Evolutionary conservation across 2,797 vertebrate genomes (phyloP), one percentile per base, ranked within the genome.

Genomic region (Allobates femoralis): DNA sequence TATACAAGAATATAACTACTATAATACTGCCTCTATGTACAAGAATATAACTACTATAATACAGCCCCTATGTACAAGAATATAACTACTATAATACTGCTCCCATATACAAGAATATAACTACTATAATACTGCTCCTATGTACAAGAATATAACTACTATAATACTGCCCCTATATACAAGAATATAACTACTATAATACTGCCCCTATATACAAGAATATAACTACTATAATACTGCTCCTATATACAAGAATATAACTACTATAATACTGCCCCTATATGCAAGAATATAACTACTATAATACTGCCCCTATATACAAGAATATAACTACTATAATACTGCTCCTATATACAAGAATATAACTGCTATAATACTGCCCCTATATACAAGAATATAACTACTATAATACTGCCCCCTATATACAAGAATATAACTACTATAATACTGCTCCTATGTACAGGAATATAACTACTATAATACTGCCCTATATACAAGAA

Each of bases 31-130:
- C 7, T 28, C n/a, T n/a, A n/a, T n/a, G n/a, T n/a, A n/a, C n/a
- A n/a, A n/a, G n/a, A n/a, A n/a, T n/a, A n/a, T n/a, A n/a, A n/a
- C n/a, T n/a, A n/a, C n/a, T n/a, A n/a, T n/a, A n/a, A n/a, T n/a
- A n/a, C n/a, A n/a, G n/a, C n/a, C n/a, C n/a, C n/a, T n/a, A n/a
- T n/a, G n/a, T n/a, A n/a, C n/a, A n/a, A n/a, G n/a, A n/a, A n/a
- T 66, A 66, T 66, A 66, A 30, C 62, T 66, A 66, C 62, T 30
- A 66, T 66, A 66, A 66, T 66, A 66, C 62, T 66, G 62, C 62
- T 18, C 62, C 62, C 32, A 66, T 66, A 7, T 66, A 66, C 62
- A 66, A 30, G 62, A 66, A 66, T 66, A 66, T 66, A 66, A 66
- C 62, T 66, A 66, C 62, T 66, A 66, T 66, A 66, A 30, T 66